These are phyloP conservation scores for Malurus alboscapulatus DNA, from an alignment of 2,113 vertebrate species.

Conservation along the genomic window DNA sequence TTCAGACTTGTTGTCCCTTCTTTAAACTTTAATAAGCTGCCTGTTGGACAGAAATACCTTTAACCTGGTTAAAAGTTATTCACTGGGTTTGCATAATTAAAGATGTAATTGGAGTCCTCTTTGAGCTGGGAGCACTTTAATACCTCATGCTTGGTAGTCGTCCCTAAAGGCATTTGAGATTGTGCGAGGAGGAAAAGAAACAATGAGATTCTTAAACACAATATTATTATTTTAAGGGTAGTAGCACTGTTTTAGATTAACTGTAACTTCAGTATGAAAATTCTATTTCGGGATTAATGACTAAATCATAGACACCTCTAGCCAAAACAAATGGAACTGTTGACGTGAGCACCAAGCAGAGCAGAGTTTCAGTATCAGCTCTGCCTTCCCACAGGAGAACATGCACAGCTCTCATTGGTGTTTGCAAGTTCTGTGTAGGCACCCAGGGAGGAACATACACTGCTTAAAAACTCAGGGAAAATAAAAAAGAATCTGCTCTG, in stretches of 20 bases:
- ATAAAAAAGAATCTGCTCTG: not conserved
- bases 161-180: constrained; percentile 7
- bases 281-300: not conserved
- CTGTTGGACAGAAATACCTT: constrained; percentile 50
- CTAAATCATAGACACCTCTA: not conserved
- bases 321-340: not conserved
- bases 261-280: not conserved
- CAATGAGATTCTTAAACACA: not conserved
- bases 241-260: not conserved
- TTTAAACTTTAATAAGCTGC: not conserved
- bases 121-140: constrained; percentile 28
- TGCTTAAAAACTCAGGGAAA: not conserved
- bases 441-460: not conserved
- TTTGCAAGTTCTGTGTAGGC: not conserved
- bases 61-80: constrained; percentile 49
- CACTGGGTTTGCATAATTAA: constrained; percentile 35
- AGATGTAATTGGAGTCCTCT: constrained; percentile 44
- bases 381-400: not conserved
- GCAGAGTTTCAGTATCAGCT: not conserved
- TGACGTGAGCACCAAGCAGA: not conserved
- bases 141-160: constrained; percentile 27
- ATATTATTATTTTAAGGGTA: constrained; percentile 14
- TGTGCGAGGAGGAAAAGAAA: constrained; percentile 38
- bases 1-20: not conserved
- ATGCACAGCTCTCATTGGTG: not conserved